Percentiles rank a stretch among this genome's conserved stretches.
These are phyloP conservation scores for Lobophora halterata DNA, from an alignment of 2,888 invertebrate species.

Conservation along the genomic window DNA sequence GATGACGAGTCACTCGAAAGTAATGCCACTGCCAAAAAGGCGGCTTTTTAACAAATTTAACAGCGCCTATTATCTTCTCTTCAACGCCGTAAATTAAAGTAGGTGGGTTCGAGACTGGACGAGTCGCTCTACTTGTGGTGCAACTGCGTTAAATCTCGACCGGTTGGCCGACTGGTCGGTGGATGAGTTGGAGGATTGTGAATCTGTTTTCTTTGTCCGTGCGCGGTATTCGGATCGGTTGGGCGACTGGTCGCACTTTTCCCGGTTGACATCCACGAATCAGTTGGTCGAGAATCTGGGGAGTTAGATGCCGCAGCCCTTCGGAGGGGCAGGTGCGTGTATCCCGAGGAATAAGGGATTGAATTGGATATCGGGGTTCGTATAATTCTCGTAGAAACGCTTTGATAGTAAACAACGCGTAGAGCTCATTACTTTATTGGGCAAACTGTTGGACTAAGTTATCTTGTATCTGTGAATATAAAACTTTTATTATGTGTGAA, in stretches of 20 bases:
- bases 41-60: conserved; percentile 65
- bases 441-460: conserved; percentile 4
- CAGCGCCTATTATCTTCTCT: conserved; percentile 70
- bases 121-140: conserved; percentile 43
- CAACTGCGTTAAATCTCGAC: conserved; percentile 24
- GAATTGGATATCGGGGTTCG: conserved; percentile 47
- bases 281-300: conserved; percentile 14
- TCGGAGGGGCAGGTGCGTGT: conserved; percentile 53
- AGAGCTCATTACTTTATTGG: conserved; percentile 6
- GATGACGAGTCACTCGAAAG: conserved; percentile 15
- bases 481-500: too few species aligned
- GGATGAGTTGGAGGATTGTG: conserved; percentile 32
- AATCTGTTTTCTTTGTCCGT: conserved; percentile 76
- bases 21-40: conserved; percentile 42
- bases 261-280: conserved; percentile 40
- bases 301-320: conserved; percentile 36
- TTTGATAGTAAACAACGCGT: conserved; percentile 10
- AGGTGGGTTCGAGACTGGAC: conserved; percentile 52
- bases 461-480: too few species aligned
- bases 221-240: conserved; percentile 44
- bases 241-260: conserved; percentile 40
- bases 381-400: conserved; percentile 46
- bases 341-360: conserved; percentile 49
- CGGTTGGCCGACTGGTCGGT: conserved; percentile 37
- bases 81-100: conserved; percentile 74